Evolutionary conservation across 1,140 invertebrate genomes (phyloP).

Genomic region (Drosophila suzukii): DNA sequence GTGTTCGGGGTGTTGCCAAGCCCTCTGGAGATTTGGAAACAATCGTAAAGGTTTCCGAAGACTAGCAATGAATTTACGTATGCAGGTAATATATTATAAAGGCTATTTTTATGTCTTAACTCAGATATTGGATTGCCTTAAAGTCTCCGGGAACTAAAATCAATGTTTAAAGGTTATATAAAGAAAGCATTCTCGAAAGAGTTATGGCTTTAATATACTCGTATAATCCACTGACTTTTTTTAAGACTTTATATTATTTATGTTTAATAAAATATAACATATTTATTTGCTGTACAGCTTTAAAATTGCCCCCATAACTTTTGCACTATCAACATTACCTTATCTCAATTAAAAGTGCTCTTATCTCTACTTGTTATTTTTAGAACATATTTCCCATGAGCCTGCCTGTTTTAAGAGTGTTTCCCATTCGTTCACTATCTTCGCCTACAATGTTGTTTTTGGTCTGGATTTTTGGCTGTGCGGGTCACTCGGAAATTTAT

Average conservation of each 20-base stretch:
- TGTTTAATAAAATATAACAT: neutral
- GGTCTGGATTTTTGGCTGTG: conserved; percentile 34
- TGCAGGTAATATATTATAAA: neutral
- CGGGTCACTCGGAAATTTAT: conserved; percentile 69
- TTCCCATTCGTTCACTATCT: conserved; percentile 20
- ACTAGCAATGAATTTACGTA: neutral
- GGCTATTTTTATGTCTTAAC: neutral
- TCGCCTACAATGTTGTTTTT: conserved; percentile 12
- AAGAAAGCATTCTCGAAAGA: neutral
- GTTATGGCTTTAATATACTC: too few relatives aligned
- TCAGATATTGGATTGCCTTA: neutral
- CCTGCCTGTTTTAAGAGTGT: conserved; percentile 22
- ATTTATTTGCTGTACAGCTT: neutral
- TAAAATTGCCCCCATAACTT: neutral
- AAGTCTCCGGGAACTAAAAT: neutral
- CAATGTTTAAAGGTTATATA: neutral
- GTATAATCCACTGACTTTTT: too few relatives aligned
- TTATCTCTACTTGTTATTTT: neutral
- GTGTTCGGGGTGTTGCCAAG: neutral
- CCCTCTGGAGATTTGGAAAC: neutral
- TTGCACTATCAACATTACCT: neutral
- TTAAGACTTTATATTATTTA: too few relatives aligned
- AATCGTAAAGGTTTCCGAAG: neutral
- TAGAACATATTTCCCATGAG: neutral
- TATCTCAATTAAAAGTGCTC: conserved; percentile 1